phyloP scores from a whole-genome alignment of 2,797 vertebrate species.

The Pipistrellus nathusii region DNA sequence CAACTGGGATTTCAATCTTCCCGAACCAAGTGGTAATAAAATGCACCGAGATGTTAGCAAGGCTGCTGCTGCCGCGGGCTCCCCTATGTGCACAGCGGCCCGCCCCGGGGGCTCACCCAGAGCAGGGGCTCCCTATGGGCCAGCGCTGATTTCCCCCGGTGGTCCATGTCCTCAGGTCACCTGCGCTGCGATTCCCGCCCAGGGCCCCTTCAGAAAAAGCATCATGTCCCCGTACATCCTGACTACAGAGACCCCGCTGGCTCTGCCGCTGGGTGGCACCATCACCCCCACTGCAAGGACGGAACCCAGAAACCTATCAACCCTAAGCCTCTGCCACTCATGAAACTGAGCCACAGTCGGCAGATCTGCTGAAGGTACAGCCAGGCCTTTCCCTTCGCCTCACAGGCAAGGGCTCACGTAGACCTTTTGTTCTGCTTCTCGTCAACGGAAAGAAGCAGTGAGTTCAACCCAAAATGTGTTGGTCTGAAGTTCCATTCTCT shows the following conservation, averaged over 20 bases:
- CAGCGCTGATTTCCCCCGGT: not conserved
- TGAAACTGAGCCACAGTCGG: not conserved
- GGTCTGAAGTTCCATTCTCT: conserved; percentile 2
- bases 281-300: not conserved
- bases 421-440: not conserved
- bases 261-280: conserved; percentile 33
- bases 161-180: not conserved
- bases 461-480: not conserved
- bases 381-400: not conserved
- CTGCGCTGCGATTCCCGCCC: not conserved
- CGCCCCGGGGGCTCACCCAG: not conserved
- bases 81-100: not conserved
- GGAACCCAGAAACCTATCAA: not conserved
- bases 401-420: not conserved
- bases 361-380: not conserved
- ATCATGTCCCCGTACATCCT: not conserved
- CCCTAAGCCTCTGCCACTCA: not conserved
- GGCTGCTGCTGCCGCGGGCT: not conserved
- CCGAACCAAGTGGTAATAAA: conserved; percentile 67
- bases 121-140: not conserved
- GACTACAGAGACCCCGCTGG: not conserved
- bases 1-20: conserved; percentile 79
- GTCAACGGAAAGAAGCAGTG: not conserved
- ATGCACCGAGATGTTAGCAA: not conserved
- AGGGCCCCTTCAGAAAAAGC: not conserved